A percentile compares a stretch with the other conserved stretches of the same genome.
Conservation (phyloP, 2,888 invertebrate genomes). For the Drosophila lutescens region DNA sequence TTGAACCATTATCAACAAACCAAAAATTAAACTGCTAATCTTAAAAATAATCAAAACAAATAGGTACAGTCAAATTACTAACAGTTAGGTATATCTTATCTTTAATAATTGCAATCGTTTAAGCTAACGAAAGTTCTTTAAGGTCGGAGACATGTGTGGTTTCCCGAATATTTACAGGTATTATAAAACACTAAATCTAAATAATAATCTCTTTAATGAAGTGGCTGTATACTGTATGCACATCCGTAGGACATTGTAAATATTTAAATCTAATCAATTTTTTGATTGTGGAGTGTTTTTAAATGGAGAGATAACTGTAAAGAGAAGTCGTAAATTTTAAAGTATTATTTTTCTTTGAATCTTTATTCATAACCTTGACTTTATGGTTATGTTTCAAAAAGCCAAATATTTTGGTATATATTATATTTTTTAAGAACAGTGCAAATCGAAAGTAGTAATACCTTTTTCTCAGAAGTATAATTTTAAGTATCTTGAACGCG, state of each 20-base stretch:
- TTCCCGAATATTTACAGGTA: slow-evolving; percentile 4
- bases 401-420: too few relatives aligned
- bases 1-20: background rate
- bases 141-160: background rate
- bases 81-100: background rate
- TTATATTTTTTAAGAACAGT: too few relatives aligned
- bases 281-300: background rate
- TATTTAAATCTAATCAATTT: slow-evolving; percentile 25
- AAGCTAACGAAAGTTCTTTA: background rate
- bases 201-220: background rate
- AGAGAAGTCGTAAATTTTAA: slow-evolving; percentile 6
- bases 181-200: slow-evolving; percentile 10
- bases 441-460: background rate
- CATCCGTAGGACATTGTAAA: slow-evolving; percentile 2
- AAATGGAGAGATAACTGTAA: slow-evolving; percentile 1
- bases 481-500: too few relatives aligned
- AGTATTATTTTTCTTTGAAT: background rate
- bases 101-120: background rate
- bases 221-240: background rate
- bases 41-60: background rate
- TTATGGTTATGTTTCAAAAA: too few relatives aligned
- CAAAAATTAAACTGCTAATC: background rate
- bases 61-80: background rate
- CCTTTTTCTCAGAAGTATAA: background rate
- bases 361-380: too few relatives aligned